A percentile compares a stretch with the other conserved stretches of the same genome.
phyloP scores from a whole-genome alignment of 1,140 invertebrate genomes.

The Alviniconcha marisindica region DNA sequence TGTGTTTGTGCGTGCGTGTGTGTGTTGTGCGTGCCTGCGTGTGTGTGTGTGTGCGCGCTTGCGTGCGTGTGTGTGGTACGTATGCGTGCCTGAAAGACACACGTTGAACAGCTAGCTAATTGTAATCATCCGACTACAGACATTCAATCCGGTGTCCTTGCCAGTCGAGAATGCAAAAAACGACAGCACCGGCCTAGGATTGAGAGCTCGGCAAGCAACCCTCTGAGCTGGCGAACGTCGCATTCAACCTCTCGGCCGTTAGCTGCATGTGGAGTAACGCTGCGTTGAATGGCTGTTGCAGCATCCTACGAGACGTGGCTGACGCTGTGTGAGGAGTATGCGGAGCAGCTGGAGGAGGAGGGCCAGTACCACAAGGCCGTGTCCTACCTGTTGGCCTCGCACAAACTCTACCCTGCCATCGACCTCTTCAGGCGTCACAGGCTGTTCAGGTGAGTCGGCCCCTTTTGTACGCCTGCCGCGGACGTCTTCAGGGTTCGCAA shows the following conservation, averaged over 20 bases:
- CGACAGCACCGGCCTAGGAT: too few relatives aligned
- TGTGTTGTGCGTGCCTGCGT: neutral
- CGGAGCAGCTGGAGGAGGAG: conserved; percentile 80
- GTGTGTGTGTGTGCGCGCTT: neutral
- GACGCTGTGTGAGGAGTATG: conserved; percentile 81
- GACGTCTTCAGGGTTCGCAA: too few relatives aligned
- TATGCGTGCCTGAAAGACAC: neutral
- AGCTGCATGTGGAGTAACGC: too few relatives aligned
- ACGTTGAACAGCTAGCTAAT: too few relatives aligned
- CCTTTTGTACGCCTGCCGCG: too few relatives aligned
- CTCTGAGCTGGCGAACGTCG: too few relatives aligned
- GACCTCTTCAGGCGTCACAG: conserved; percentile 78
- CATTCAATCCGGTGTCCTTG: too few relatives aligned
- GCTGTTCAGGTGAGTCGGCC: conserved; percentile 76
- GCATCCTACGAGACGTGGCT: conserved; percentile 77
- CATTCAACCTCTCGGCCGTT: too few relatives aligned
- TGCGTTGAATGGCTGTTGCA: conserved; percentile 39
- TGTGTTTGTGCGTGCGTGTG: neutral
- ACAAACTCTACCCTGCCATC: conserved; percentile 81
- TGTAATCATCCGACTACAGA: too few relatives aligned
- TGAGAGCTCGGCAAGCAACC: too few relatives aligned
- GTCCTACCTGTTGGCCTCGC: conserved; percentile 80
- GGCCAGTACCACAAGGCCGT: conserved; percentile 80
- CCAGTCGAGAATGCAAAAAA: too few relatives aligned
- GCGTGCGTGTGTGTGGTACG: conserved; percentile 7